Evolutionary conservation across 2,888 invertebrate species (phyloP).

Genomic region (Oscheius sp.): DNA sequence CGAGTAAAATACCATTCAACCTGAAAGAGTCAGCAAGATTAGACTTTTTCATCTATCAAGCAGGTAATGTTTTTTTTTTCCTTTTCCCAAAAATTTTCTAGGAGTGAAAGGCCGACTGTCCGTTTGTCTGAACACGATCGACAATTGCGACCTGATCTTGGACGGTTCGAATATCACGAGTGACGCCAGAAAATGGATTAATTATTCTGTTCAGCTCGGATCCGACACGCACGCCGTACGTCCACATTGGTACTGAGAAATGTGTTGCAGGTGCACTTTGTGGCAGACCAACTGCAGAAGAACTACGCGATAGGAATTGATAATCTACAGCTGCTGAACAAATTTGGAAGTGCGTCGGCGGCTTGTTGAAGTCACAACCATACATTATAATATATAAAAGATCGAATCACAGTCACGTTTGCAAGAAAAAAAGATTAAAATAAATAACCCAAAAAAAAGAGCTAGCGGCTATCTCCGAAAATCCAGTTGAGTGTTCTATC

Average conservation of each 20-base stretch:
- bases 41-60: conserved; percentile 63
- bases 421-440: conserved; percentile 11
- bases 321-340: conserved; percentile 64
- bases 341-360: conserved; percentile 50
- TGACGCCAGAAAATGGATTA: conserved; percentile 63
- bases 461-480: conserved; percentile 54
- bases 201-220: conserved; percentile 48
- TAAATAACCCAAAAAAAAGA: conserved; percentile 45
- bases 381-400: not conserved
- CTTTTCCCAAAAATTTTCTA: not conserved
- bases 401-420: not conserved
- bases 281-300: conserved; percentile 65
- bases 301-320: conserved; percentile 70
- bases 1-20: conserved; percentile 42
- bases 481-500: conserved; percentile 77
- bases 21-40: conserved; percentile 43
- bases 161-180: conserved; percentile 61
- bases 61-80: conserved; percentile 37
- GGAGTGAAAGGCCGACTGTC: conserved; percentile 64
- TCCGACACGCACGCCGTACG: conserved; percentile 61
- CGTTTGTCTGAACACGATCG: conserved; percentile 62
- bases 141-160: conserved; percentile 60
- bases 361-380: not conserved
- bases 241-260: not conserved
- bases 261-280: conserved; percentile 59